Evolutionary conservation across 2,797 vertebrate genomes (phyloP), one percentile per base, ranked within the genome.

Genomic region (Muraenolepis orangiensis): DNA sequence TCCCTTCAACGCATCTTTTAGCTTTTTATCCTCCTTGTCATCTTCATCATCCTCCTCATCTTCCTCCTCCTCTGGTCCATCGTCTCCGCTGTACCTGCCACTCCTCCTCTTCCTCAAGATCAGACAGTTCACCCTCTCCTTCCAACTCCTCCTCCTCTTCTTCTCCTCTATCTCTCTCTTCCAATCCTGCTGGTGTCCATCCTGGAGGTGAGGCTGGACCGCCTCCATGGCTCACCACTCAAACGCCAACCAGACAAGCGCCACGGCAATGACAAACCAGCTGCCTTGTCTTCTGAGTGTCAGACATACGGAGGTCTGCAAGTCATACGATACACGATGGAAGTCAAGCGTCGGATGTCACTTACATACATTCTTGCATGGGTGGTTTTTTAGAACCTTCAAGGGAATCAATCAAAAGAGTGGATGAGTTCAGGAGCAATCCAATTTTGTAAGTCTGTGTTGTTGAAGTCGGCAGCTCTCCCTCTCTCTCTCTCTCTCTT

Each of bases 151-250:
- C 51, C 61, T 76, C 28, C 79, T 81, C 4, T 66, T 79, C 20
- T 73, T 74, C 66, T 80, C 76, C 70, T 61, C n/a, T 26, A 80
- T 80, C 61, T 69, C 13, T 28, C 12, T 69, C 46, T 70, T 81
- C 72, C 69, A 81, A 3, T 61, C 51, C 66, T 86, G 78, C 1
- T 74, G 32, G 78, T 74, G 82, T 4, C 75, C 71, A 13, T 75
- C 76, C 67, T 74, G 70, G 8, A 16, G 2, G 16, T 38, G 73
- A 2, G 23, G 71, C 73, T 75, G 40, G 74, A 26, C 74, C 3
- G 80, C 38, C 30, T 77, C 86, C 87, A 88, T 85, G 7, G 36
- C 74, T 13, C 67, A 51, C n/a, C n/a, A 6, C 30, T 1, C 77
- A 23, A 46, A 30, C 66, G 16, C 26, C 29, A 67, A 12, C 2